Conservation (phyloP, 2,113 vertebrate species). For the Suricata suricatta region DNA sequence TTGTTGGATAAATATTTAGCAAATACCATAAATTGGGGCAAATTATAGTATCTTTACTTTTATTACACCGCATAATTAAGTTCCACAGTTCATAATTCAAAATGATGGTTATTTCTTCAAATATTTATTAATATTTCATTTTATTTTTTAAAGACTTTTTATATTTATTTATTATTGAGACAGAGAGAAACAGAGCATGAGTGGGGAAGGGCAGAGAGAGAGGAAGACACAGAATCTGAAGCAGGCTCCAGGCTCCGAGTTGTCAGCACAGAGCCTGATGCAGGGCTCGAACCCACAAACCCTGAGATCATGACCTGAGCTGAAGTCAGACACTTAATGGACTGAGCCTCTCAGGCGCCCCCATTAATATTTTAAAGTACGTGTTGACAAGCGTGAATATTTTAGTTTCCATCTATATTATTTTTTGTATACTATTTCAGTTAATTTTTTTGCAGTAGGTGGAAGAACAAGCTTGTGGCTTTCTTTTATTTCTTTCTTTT, state of each 20-base stretch:
- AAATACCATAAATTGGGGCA: neutral
- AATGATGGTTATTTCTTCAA: neutral
- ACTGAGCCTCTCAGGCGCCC: too few species aligned
- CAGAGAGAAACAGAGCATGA: too few species aligned
- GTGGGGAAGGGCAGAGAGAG: too few species aligned
- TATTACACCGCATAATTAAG: neutral
- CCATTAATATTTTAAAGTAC: neutral
- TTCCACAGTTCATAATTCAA: neutral
- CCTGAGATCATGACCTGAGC: too few species aligned
- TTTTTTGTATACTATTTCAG: neutral
- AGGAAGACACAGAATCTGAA: too few species aligned
- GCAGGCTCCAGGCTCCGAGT: too few species aligned
- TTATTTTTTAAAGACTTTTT: too few species aligned
- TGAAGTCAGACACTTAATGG: too few species aligned
- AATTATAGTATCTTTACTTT: neutral
- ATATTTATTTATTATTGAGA: too few species aligned
- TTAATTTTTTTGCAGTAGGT: neutral
- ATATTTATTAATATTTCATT: neutral
- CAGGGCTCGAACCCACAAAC: too few species aligned
- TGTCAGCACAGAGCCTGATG: too few species aligned
- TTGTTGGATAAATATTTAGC: neutral
- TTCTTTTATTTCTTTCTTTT: conserved; percentile 52
- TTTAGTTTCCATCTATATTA: neutral
- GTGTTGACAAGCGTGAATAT: neutral
- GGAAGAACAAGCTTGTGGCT: neutral